Evolutionary conservation across 2,113 vertebrate genomes (phyloP).

Genomic region (Thryonomys swinderianus): DNA sequence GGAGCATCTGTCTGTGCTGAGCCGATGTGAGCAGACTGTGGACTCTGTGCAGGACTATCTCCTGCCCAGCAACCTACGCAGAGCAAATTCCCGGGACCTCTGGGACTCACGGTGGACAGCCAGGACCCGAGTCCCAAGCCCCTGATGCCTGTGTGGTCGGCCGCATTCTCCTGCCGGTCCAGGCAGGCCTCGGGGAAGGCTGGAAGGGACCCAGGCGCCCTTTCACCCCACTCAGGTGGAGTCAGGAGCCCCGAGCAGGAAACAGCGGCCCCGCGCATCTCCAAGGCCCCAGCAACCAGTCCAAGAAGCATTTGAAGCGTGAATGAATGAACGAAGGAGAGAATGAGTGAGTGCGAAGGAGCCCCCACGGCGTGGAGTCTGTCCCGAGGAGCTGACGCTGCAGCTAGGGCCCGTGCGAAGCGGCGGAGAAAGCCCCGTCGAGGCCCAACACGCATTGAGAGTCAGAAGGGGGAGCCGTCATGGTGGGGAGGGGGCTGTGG

Average conservation of each 20-base stretch:
- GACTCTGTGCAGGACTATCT: neutral
- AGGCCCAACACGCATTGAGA: neutral
- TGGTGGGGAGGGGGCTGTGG: too few relatives aligned
- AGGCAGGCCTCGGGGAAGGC: neutral
- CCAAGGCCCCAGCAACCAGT: neutral
- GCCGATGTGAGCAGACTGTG: neutral
- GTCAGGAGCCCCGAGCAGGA: neutral
- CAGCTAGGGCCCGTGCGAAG: neutral
- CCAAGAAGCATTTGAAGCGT: neutral
- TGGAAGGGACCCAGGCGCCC: neutral
- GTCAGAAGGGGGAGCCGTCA: neutral
- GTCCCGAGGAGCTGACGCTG: neutral
- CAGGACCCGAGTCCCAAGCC: neutral
- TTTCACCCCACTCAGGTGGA: neutral
- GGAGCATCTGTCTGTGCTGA: neutral
- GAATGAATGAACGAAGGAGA: neutral
- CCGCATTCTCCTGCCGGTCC: too few relatives aligned
- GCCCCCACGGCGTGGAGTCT: neutral
- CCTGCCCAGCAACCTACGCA: neutral
- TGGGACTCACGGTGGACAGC: neutral
- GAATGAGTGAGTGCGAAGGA: neutral
- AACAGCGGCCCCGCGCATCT: rapidly evolving
- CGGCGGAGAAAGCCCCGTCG: neutral
- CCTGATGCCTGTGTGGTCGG: neutral
- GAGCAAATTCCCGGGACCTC: neutral